Base-by-base conservation (phyloP, 2,888 invertebrate species). In the Sinopyrophorus schimmeli region DNA sequence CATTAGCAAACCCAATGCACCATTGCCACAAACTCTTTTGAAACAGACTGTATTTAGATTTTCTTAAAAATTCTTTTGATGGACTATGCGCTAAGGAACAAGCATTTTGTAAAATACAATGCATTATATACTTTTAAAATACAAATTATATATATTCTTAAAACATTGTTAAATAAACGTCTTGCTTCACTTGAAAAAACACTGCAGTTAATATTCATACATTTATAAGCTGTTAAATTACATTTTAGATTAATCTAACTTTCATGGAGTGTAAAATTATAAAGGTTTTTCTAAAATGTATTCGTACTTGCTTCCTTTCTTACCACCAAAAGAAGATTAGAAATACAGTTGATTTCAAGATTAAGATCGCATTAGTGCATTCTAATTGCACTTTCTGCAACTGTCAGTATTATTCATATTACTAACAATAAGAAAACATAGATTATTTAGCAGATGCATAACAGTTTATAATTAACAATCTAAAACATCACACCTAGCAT, bases 1-100 rank as follows among this genome's bases (percentile, higher is more conserved):
- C 67, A 71, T 72, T 71, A 72, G 71, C 71, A 71, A 68, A 70
- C 67, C 51, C 44, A 51, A 51, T 46, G 51, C 51, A 51, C 51
- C 51, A 47, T 41, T 47, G 47, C 52, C 47, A 52, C 52, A 52
- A 51, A 52, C 24, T 23, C 38, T 26, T 42, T 39, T 48, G 47
- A 40, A 47, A 40, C 24, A 17, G 7, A 46, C 30, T 38, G 31
- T 15, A 46, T 37, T 38, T 23, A 16, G 9, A 26, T 32, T 40
- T 32, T 40, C 7, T 26, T 7, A 4, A 26, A 26, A 27, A 14
- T 27, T 18, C 4, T 18, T 6, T 18, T 18, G 3, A 5, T 18
- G 18, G 18, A 3, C 18, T 6, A 18, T n/a, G n/a, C n/a, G n/a
- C n/a, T n/a, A n/a, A n/a, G n/a, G n/a, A n/a, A n/a, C n/a, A n/a